Base-by-base conservation (phyloP, 2,888 invertebrate species). In the Lochmaea crataegi region DNA sequence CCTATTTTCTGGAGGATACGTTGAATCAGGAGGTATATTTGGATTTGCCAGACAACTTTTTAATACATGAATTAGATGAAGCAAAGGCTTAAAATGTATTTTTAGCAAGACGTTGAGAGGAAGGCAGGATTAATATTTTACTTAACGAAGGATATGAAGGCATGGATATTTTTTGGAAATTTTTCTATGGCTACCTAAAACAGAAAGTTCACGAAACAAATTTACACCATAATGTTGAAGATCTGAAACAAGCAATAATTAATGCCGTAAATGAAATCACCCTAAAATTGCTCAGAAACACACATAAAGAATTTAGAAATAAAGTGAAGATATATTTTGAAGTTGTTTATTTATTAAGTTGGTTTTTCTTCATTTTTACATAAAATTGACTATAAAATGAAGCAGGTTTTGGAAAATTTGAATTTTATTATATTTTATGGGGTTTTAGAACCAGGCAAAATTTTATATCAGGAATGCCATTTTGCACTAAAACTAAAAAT, bases 21-120 rank as follows among this genome's bases (percentile, higher is more conserved):
- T 9, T 42, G 42, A 42, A 42, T 11, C 10, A 42, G 10, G 42
- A 12, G 9, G 42, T 11, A 42, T 42, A 42, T 12, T 42, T 42
- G 42, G 3, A 42, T 42, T 42, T 42, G 42, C 6, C 7, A 3
- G 38, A 60, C 60, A 32, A 60, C 41, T 63, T 63, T 2, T 63
- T 42, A 63, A 63, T 63, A 63, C 18, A 45, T 16, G 6, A 63
- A 60, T 60, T 60, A 26, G 26, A 26, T 26, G 26, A 5, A 26
- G 26, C 4, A 26, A 26, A 26, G 26, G 26, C 26, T 2, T 26
- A 38, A 63, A 41, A 63, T 63, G 18, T 63, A n/a, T 10, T 63
- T 63, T 63, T 45, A 65, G 32, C 65, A 65, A 51, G 51, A 26
- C 51, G 51, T 2, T 63, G 0, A 63, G 63, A 63, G 63, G 63